Conservation (phyloP, 2,888 invertebrate genomes). For the Macropis europaea region DNA sequence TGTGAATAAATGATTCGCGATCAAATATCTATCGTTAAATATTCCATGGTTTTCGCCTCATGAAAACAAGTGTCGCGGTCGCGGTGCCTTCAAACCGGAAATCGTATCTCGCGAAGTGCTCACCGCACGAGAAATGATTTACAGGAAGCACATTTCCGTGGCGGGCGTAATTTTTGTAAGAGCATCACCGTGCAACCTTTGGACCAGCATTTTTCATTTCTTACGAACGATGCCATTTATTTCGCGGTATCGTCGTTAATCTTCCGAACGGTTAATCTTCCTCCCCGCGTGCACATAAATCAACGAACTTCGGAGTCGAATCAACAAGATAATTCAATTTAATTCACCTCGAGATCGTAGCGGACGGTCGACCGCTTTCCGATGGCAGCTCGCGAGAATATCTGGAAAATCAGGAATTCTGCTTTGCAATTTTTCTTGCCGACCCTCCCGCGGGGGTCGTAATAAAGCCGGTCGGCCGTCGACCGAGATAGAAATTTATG, state of each 20-base stretch:
- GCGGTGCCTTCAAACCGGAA: no score
- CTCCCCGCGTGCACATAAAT: no score
- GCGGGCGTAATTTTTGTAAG: neutral
- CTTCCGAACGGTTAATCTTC: neutral
- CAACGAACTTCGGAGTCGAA: no score
- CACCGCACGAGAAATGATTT: neutral
- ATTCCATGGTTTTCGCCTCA: no score
- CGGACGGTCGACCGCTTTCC: no score
- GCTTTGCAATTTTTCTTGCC: constrained; percentile 22
- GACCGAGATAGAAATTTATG: constrained; percentile 55
- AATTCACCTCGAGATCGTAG: no score
- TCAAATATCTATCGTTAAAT: no score
- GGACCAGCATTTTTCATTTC: neutral
- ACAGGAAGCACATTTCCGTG: neutral
- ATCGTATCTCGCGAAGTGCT: neutral
- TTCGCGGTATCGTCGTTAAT: neutral
- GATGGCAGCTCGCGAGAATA: no score
- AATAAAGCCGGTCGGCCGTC: constrained; percentile 27
- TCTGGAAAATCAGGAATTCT: neutral
- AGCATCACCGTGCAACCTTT: neutral
- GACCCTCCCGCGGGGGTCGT: constrained; percentile 8
- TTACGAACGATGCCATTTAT: constrained; percentile 1
- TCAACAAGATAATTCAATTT: no score
- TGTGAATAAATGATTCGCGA: no score
- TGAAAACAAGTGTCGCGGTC: no score